These are phyloP conservation scores for Lysandra coridon DNA, from an alignment of 2,888 invertebrate species.

Conservation along the genomic window DNA sequence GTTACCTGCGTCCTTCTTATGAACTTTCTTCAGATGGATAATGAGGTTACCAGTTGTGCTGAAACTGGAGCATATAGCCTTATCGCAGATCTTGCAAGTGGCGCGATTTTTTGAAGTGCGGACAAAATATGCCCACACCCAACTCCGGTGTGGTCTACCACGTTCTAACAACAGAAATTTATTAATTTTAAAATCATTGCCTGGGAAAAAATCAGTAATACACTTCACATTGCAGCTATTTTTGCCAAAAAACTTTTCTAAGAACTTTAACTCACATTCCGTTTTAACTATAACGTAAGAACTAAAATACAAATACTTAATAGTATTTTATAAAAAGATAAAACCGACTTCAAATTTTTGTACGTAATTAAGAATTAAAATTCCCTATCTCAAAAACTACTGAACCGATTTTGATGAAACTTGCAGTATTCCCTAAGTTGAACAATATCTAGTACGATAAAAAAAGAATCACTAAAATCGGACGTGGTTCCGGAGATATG, in stretches of 20 bases:
- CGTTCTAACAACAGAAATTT: constrained; percentile 16
- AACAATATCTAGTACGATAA: no score
- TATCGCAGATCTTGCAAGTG: constrained; percentile 65
- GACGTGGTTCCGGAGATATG: no score
- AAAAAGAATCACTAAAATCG: no score
- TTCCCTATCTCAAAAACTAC: no score
- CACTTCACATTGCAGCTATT: no score
- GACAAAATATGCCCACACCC: constrained; percentile 73
- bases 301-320: background rate
- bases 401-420: no score
- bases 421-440: no score
- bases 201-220: background rate
- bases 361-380: no score
- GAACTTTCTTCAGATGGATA: constrained; percentile 71
- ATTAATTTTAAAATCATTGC: background rate
- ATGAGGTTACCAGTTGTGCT: constrained; percentile 76
- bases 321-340: no score
- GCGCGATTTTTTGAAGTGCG: constrained; percentile 60
- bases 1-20: constrained; percentile 61
- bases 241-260: no score
- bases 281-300: background rate
- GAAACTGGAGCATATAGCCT: constrained; percentile 69
- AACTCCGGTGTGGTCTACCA: constrained; percentile 58
- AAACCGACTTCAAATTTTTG: no score
- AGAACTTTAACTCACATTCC: no score